These are phyloP conservation scores for Xiphophorus birchmanni DNA, from an alignment of 2,797 vertebrate genomes.

Conservation along the genomic window DNA sequence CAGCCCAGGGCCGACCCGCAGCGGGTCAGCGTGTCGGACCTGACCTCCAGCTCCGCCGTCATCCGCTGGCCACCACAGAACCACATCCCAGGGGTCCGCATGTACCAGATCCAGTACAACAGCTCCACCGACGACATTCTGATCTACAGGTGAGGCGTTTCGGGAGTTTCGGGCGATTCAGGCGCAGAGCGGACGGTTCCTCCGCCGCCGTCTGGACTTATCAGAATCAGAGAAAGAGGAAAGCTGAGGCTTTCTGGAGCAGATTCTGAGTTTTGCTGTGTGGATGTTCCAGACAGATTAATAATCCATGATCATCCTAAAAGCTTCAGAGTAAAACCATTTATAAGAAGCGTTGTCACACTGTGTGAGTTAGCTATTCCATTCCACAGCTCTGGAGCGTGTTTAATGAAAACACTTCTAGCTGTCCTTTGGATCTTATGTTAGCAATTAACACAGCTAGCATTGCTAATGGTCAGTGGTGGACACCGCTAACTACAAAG, in stretches of 20 bases:
- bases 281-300: background rate
- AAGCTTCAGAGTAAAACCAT: too few relatives aligned
- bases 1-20: slow-evolving; percentile 77
- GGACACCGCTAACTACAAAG: too few relatives aligned
- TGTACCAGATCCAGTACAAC: slow-evolving; percentile 98
- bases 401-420: too few relatives aligned
- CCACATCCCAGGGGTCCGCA: slow-evolving; percentile 87
- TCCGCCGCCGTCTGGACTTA: too few relatives aligned
- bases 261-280: background rate
- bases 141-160: slow-evolving; percentile 87
- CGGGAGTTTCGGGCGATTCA: background rate
- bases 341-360: too few relatives aligned
- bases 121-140: slow-evolving; percentile 91
- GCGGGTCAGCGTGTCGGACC: slow-evolving; percentile 86
- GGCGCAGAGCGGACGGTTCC: too few relatives aligned
- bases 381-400: too few relatives aligned
- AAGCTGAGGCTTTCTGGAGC: background rate
- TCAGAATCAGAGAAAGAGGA: background rate
- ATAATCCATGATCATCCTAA: background rate
- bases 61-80: slow-evolving; percentile 90
- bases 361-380: too few relatives aligned
- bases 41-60: slow-evolving; percentile 86
- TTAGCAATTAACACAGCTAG: background rate
- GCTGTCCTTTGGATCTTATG: background rate
- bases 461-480: background rate